phyloP scores from a whole-genome alignment of 2,113 vertebrate genomes.

The Pluvianellus socialis region DNA sequence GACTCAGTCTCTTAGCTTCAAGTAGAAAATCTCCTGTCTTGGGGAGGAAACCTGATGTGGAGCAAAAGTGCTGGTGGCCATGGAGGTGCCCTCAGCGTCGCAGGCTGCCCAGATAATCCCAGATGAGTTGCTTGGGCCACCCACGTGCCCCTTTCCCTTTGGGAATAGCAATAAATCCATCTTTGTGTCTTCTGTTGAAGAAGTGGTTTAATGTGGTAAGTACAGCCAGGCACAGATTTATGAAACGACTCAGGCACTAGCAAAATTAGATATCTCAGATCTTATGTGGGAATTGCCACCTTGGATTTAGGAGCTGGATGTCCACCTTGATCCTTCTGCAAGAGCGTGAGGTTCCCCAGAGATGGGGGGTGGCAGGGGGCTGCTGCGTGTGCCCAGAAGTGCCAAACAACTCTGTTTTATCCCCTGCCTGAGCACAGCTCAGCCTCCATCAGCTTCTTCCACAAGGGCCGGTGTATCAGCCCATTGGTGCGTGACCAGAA shows the following conservation, averaged over 20 bases:
- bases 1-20: background rate
- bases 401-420: fast-evolving
- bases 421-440: background rate
- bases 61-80: background rate
- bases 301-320: background rate
- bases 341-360: background rate
- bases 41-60: background rate
- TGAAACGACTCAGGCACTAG: background rate
- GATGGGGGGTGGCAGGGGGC: too few species aligned
- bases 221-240: background rate
- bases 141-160: fast-evolving
- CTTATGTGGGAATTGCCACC: background rate
- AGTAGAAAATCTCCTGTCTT: background rate
- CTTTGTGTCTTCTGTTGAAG: background rate
- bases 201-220: background rate
- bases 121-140: too few species aligned
- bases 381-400: background rate
- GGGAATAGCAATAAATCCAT: background rate
- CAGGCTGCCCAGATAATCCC: background rate
- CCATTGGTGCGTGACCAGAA: fast-evolving
- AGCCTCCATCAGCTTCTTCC: background rate
- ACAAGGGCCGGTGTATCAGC: fast-evolving
- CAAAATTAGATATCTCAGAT: fast-evolving
- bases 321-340: background rate
- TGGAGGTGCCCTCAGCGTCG: fast-evolving